Evolutionary conservation across 2,797 vertebrate genomes (phyloP).

Genomic region (Arrhamphus sclerolepis): DNA sequence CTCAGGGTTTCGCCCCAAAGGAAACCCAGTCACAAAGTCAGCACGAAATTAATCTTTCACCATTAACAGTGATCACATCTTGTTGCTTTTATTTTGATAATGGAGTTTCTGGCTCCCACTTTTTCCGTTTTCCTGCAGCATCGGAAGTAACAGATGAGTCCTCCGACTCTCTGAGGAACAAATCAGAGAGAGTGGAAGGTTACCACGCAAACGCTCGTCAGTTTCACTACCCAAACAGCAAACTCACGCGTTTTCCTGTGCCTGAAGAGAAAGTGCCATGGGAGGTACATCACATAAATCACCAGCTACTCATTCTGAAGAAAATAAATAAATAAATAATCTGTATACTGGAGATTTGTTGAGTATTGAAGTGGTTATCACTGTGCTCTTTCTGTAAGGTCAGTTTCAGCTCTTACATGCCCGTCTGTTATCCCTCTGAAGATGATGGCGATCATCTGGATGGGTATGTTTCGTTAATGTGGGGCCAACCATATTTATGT

Average conservation of each 20-base stretch:
- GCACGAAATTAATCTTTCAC: conserved; percentile 18
- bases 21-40: conserved; percentile 78
- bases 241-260: conserved; percentile 87
- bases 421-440: conserved; percentile 74
- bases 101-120: not conserved
- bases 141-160: conserved; percentile 22
- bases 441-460: conserved; percentile 39
- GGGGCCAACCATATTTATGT: too few species aligned
- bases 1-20: conserved; percentile 71
- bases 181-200: conserved; percentile 32
- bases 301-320: too few species aligned
- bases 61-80: not conserved
- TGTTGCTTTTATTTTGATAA: not conserved
- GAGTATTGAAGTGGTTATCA: conserved; percentile 1
- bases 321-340: too few species aligned
- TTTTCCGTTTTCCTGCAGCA: conserved; percentile 7
- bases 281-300: conserved; percentile 81
- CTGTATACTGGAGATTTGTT: not conserved
- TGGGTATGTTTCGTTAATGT: conserved; percentile 41
- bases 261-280: conserved; percentile 95
- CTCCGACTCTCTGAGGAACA: conserved; percentile 5
- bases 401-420: conserved; percentile 84
- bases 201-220: conserved; percentile 85
- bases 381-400: conserved; percentile 70
- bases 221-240: conserved; percentile 82